Base-by-base conservation (phyloP, 2,888 invertebrate species). In the Diachrysia chrysitis region DNA sequence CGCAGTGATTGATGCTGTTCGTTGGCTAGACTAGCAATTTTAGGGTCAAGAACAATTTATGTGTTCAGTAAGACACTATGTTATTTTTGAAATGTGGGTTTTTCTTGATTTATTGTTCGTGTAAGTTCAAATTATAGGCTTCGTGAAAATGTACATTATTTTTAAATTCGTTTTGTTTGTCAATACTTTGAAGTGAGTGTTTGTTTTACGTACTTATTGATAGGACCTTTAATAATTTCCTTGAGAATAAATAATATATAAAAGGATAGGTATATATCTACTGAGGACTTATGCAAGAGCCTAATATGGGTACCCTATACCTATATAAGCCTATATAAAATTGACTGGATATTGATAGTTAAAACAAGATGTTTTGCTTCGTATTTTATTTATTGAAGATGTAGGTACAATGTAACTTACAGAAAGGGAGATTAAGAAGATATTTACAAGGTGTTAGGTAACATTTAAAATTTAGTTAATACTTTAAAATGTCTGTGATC, bases 331-430 rank as follows among this genome's bases (percentile, higher is more conserved):
- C n/a, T n/a, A n/a, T n/a, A n/a, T 9, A 37, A 14, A 12, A 37
- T 37, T 12, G 10, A 10, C 3, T 12, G 12, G 12, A 37, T 5
- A 37, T 37, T 14, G 10, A 37, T 61, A 75, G 75, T 79, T 73
- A 63, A 48, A 62, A 71, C 32, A 46, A 77, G 3, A 16, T n/a
- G n/a, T 69, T 62, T 86, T 87, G 82, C 82, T 86, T 89, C 84
- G 63, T 74, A 87, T 90, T 89, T 83, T 83, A 84, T 93, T 94
- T 93, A 94, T 94, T 93, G 93, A 94, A 95, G 94, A 94, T 89
- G 86, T 87, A 90, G 87, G 89, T 93, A 93, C 91, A 89, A 92
- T 93, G 81, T 93, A 94, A 94, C 93, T 92, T 92, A 94, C 90
- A 89, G 84, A 94, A n/a, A 93, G 91, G 88, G 87, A 93, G 90